These are phyloP conservation scores for Cryptoblepharus egeriae DNA, from an alignment of 2,797 vertebrate genomes.

Conservation along the genomic window DNA sequence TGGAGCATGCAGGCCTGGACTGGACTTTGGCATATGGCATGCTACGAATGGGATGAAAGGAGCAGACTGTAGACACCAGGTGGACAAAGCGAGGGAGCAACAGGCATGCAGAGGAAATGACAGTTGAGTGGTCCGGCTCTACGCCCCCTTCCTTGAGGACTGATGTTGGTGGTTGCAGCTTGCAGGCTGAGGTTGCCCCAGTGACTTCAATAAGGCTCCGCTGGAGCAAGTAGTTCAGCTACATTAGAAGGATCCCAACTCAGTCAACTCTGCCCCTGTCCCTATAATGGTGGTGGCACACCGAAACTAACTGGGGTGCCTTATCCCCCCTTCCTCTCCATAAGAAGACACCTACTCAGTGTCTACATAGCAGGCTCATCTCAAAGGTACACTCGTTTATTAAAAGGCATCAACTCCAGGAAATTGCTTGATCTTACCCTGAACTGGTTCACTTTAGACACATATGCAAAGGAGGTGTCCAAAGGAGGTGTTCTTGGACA, in stretches of 20 bases:
- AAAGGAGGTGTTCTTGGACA: too few relatives aligned
- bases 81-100: not conserved
- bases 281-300: too few relatives aligned
- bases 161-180: too few relatives aligned
- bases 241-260: not conserved
- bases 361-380: not conserved
- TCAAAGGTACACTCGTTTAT: not conserved
- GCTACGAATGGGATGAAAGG: not conserved
- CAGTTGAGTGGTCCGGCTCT: conserved; percentile 35
- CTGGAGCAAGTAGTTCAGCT: not conserved
- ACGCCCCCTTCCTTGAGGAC: conserved; percentile 40
- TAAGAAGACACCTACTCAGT: too few relatives aligned
- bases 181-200: not conserved
- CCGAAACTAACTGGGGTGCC: too few relatives aligned
- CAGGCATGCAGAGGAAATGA: not conserved
- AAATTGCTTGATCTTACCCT: too few relatives aligned
- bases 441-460: too few relatives aligned
- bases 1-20: too few relatives aligned
- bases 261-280: too few relatives aligned
- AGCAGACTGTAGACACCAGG: conserved; percentile 35
- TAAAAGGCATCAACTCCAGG: not conserved
- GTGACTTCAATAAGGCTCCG: not conserved
- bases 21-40: not conserved
- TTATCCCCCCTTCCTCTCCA: too few relatives aligned
- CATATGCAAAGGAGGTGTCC: too few relatives aligned